A percentile compares a stretch with the other conserved stretches of the same genome.
Evolutionary conservation across 2,888 invertebrate species (phyloP).

Genomic region (Dexiosoma caninum): DNA sequence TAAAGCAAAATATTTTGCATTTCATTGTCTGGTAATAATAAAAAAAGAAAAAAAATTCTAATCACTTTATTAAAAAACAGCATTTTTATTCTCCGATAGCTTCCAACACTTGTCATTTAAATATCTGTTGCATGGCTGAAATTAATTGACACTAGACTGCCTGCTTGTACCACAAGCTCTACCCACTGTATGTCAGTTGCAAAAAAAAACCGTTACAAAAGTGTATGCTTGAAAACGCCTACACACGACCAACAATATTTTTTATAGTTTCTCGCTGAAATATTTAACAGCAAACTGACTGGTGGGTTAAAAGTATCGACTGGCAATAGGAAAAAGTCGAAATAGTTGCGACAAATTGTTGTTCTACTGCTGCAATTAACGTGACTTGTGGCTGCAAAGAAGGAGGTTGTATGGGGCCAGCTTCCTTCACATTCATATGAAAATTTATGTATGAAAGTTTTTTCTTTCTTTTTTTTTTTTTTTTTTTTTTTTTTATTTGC

Average conservation of each 20-base stretch:
- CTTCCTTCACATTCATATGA: neutral
- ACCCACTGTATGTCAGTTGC: conserved; percentile 39
- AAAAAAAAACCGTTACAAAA: neutral
- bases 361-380: conserved; percentile 40
- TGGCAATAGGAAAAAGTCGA: neutral
- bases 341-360: conserved; percentile 26
- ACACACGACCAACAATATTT: conserved; percentile 21
- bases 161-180: conserved; percentile 24
- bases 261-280: conserved; percentile 18
- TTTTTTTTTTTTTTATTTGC: no score
- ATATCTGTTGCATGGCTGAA: conserved; percentile 41
- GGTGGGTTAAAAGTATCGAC: neutral
- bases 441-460: no score
- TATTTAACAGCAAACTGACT: neutral
- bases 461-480: no score
- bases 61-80: conserved; percentile 32
- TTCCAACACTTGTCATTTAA: conserved; percentile 56
- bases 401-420: neutral
- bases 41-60: neutral
- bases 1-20: neutral
- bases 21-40: neutral
- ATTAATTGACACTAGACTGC: conserved; percentile 50
- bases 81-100: conserved; percentile 21
- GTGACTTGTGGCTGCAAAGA: conserved; percentile 37
- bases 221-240: conserved; percentile 12